Evolutionary conservation across 2,797 vertebrate genomes (phyloP).

Genomic region (Phoeniculus purpureus): DNA sequence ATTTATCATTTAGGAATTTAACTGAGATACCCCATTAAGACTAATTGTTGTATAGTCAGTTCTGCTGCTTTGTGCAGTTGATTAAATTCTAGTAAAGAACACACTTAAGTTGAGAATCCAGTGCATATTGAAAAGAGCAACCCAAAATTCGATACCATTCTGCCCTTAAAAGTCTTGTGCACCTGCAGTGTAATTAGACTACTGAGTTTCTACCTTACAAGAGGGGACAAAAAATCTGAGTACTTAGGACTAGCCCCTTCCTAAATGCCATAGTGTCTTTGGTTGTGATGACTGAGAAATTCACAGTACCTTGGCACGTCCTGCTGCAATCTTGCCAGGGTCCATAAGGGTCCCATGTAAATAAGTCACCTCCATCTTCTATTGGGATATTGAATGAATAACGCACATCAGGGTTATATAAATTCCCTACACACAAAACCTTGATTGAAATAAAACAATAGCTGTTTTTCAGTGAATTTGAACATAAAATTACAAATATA

Average conservation of each 20-base stretch:
- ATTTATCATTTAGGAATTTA: not conserved
- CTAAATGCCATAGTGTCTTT: not conserved
- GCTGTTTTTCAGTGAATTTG: constrained; percentile 62
- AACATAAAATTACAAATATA: not conserved
- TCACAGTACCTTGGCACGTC: constrained; percentile 89
- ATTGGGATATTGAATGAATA: constrained; percentile 94
- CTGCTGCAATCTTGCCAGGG: constrained; percentile 92
- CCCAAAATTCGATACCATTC: not conserved
- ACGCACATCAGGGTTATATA: constrained; percentile 92
- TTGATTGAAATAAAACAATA: constrained; percentile 76
- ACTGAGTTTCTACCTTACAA: not conserved
- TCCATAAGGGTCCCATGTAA: constrained; percentile 89
- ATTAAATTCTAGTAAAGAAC: not conserved
- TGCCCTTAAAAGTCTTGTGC: not conserved
- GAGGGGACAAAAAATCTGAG: not conserved
- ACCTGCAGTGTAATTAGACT: not conserved
- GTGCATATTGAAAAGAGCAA: not conserved
- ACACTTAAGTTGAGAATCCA: not conserved
- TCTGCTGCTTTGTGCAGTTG: not conserved
- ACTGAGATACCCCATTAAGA: not conserved
- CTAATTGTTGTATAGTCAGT: not conserved
- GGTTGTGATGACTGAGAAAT: not conserved
- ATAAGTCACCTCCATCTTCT: constrained; percentile 84
- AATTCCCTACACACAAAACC: constrained; percentile 96
- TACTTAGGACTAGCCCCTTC: not conserved